These are phyloP conservation scores for Ovis aries DNA, from an alignment of 2,113 vertebrate species.

Conservation along the genomic window DNA sequence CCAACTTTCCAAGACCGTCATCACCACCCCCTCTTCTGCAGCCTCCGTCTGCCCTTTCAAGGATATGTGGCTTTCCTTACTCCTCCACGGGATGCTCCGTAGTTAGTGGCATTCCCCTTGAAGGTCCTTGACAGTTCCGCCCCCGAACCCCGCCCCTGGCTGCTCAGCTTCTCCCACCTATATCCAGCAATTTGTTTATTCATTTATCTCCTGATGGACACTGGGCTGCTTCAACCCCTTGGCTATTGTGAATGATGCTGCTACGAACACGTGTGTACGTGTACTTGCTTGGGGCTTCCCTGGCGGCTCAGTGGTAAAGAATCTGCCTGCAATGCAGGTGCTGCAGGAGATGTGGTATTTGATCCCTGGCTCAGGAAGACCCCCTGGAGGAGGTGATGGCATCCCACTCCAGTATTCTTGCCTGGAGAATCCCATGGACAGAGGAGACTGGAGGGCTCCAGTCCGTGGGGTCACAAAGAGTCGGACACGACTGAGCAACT, in stretches of 20 bases:
- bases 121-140: background rate
- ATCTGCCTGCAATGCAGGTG: background rate
- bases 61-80: background rate
- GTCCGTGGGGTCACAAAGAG: background rate
- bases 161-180: background rate
- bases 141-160: fast-evolving
- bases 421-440: background rate
- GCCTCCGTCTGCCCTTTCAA: background rate
- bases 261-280: fast-evolving
- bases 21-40: background rate
- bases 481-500: background rate
- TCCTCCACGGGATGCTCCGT: background rate
- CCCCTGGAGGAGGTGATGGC: background rate
- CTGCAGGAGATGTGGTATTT: background rate
- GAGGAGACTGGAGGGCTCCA: background rate
- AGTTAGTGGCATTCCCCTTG: background rate
- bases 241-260: fast-evolving
- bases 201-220: background rate
- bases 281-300: background rate
- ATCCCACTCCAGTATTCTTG: background rate
- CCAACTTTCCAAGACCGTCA: background rate
- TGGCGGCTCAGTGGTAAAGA: background rate
- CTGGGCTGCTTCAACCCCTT: background rate
- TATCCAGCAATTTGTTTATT: background rate
- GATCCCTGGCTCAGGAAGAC: background rate